Percentiles rank a stretch among this genome's conserved stretches.
Conservation (phyloP, 1,140 invertebrate species). For the Eriocheir sinensis region DNA sequence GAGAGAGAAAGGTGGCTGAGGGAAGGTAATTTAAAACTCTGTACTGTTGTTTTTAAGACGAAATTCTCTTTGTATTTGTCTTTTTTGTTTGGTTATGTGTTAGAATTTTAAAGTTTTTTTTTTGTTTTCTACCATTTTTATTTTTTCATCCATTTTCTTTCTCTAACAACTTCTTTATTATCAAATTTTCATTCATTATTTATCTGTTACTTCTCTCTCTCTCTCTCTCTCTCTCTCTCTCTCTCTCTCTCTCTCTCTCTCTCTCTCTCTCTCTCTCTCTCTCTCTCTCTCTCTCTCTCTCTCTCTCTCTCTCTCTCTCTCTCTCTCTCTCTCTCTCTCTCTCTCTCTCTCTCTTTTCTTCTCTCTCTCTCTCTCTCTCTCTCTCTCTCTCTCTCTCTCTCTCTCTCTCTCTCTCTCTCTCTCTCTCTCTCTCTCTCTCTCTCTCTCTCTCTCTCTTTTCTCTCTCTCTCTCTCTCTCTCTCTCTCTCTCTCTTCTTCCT, state of each 20-base stretch:
- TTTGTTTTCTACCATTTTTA: neutral
- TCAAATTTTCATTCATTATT: neutral
- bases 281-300: neutral
- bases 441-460: neutral
- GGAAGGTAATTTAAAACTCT: too few relatives aligned
- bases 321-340: neutral
- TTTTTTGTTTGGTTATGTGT: neutral
- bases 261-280: neutral
- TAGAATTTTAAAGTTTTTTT: neutral
- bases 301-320: neutral
- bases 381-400: neutral
- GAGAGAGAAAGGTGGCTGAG: too few relatives aligned
- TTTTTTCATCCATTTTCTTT: neutral
- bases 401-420: neutral
- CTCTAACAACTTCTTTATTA: neutral
- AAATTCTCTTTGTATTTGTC: too few relatives aligned
- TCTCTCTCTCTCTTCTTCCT: neutral
- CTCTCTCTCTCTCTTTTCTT: too few relatives aligned
- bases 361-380: neutral
- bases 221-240: constrained; percentile 32
- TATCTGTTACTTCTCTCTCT: neutral
- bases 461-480: neutral
- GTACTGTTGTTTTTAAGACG: too few relatives aligned
- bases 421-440: neutral
- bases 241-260: constrained; percentile 34